Evolutionary conservation across 1,140 invertebrate genomes (phyloP), one percentile per base, ranked within the genome.

Genomic region (Ganaspis sp.): DNA sequence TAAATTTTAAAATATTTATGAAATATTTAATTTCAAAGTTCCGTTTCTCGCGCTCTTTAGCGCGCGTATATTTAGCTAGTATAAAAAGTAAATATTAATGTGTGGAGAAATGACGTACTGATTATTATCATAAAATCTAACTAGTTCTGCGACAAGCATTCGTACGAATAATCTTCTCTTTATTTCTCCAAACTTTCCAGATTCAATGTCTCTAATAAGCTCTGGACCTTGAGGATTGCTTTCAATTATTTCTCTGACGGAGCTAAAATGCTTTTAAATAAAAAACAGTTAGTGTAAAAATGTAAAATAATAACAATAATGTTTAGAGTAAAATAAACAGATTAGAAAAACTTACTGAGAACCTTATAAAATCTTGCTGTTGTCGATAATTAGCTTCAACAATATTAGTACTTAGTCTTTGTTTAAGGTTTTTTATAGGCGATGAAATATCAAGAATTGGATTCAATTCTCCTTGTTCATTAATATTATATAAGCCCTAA

Each of bases 261-360:
- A 15, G n/a, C 42, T 45, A 15, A 45, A 45, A 45, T 45, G 12
- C 42, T 15, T 45, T 45, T 15, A 45, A 45, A 15, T 45, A 45
- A 45, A 45, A 34, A 45, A 45, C 11, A 45, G 9, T 40, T 40
- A 45, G n/a, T 45, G 4, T n/a, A 45, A 9, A 12, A 3, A 34
- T 34, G 2, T 34, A 6, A 34, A 34, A 6, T 3, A 34, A 34
- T 3, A 34, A 6, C 2, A 34, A 34, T 6, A 34, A n/a, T n/a
- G n/a, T 34, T 45, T n/a, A 45, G 4, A 45, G n/a, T 45, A 1
- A n/a, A 45, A 45, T 45, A 45, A 12, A 45, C 4, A 45, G n/a
- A n/a, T 45, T 45, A n/a, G n/a, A 45, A 45, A 45, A 45, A n/a
- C 42, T 45, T n/a, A 45, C 42, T 12, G 42, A 45, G n/a, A 45